These are phyloP conservation scores for Phrixothrix hirtus DNA, from an alignment of 2,888 invertebrate genomes.

Conservation along the genomic window DNA sequence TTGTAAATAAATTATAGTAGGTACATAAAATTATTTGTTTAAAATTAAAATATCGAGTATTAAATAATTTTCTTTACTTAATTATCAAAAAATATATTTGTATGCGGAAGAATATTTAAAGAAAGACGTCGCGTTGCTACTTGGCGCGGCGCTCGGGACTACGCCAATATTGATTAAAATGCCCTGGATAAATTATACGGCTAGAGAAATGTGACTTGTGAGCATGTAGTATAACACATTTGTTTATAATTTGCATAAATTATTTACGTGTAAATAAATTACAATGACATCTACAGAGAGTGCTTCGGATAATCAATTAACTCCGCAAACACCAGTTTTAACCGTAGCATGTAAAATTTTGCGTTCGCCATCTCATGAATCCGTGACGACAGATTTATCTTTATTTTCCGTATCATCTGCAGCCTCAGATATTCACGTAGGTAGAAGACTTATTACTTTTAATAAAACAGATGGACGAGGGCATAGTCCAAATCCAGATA, in stretches of 20 bases:
- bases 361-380: constrained; percentile 82
- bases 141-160: constrained; percentile 18
- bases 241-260: constrained; percentile 19
- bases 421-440: constrained; percentile 59
- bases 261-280: constrained; percentile 4
- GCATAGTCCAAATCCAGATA: constrained; percentile 74
- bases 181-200: constrained; percentile 20
- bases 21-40: too few relatives aligned
- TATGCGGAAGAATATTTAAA: too few relatives aligned
- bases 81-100: too few relatives aligned
- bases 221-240: constrained; percentile 5
- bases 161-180: constrained; percentile 27
- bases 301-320: constrained; percentile 41
- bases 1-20: too few relatives aligned
- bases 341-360: constrained; percentile 66
- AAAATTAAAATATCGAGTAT: too few relatives aligned
- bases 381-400: constrained; percentile 80
- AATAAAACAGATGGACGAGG: constrained; percentile 63
- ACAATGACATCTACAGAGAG: constrained; percentile 37
- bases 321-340: constrained; percentile 58
- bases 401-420: constrained; percentile 71
- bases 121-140: constrained; percentile 12
- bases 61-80: too few relatives aligned
- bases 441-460: constrained; percentile 57
- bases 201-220: constrained; percentile 12